Base-by-base conservation (phyloP, 2,113 vertebrate genomes). In the Colistium nudipinnis region DNA sequence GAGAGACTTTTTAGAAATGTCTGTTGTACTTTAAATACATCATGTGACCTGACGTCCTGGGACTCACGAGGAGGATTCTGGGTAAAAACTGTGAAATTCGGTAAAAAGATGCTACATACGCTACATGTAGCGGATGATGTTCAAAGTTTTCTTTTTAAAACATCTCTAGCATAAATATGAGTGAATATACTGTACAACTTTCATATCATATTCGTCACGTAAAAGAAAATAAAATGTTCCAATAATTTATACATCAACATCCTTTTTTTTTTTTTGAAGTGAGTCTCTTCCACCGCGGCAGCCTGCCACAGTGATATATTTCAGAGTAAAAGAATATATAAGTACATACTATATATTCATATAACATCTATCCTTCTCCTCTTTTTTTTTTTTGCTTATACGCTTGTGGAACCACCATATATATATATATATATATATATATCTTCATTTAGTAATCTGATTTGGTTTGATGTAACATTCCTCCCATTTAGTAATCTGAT, bases 111-210 rank as follows among this genome's bases (percentile, higher is more conserved):
- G 11, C 41, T 45, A 38, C 31, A 43, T 20, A n/a, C 14, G 41
- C 38, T 55, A 73, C 55, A 36, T 45, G 55, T 54, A 70, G 55
- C 49, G 27, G 43, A 74, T 64, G 47, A 75, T 70, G 66, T 70
- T 82, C 27, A 81, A 80, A 80, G 31, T 28, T 80, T 62, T 68
- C 66, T 38, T 39, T 56, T 44, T 41, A 1, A 31, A 36, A 78
- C 66, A 55, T 62, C 48, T 73, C 82, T 78, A 86, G 27, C 77
- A 91, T 85, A 90, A 87, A 89, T 84, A 89, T 64, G 78, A 80
- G 67, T 81, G 81, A 84, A 85, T 90, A 88, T 80, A 88, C 74
- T 83, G 82, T 85, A 89, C 81, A 91, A 66, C 51, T 76, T 83
- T 76, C 66, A 74, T 83, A 74, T 83, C 62, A 72, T 70, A 68